A percentile compares a stretch with the other conserved stretches of the same genome.
Conservation (phyloP, 1,140 invertebrate genomes). For the Nilaparvata lugens region DNA sequence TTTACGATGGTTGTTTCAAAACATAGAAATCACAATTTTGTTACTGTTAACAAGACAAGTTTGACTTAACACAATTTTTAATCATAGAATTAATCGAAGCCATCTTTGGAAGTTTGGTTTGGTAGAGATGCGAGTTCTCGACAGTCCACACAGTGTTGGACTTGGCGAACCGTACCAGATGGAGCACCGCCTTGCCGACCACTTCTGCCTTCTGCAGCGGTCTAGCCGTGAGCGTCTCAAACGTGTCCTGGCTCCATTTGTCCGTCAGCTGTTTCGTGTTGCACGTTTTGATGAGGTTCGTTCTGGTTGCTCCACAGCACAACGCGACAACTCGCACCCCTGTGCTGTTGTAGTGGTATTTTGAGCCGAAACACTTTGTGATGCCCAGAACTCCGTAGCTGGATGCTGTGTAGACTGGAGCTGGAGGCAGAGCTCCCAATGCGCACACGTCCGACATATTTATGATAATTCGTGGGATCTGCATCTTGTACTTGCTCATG, state of each 20-base stretch:
- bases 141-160: slow-evolving; percentile 60
- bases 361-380: slow-evolving; percentile 53
- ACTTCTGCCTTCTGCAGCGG: slow-evolving; percentile 37
- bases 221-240: not conserved
- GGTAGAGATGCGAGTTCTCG: slow-evolving; percentile 44
- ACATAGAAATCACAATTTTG: too few species aligned
- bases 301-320: slow-evolving; percentile 41
- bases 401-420: slow-evolving; percentile 61
- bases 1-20: too few species aligned
- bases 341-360: slow-evolving; percentile 38
- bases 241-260: slow-evolving; percentile 2
- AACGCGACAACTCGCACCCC: slow-evolving; percentile 41
- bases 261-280: slow-evolving; percentile 42
- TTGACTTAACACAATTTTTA: slow-evolving; percentile 5
- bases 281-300: slow-evolving; percentile 37
- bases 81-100: not conserved
- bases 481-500: slow-evolving; percentile 54
- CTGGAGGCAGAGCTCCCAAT: slow-evolving; percentile 50
- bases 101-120: slow-evolving; percentile 10
- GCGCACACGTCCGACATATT: slow-evolving; percentile 55
- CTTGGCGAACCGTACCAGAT: slow-evolving; percentile 45
- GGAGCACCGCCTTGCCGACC: slow-evolving; percentile 47
- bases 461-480: slow-evolving; percentile 49
- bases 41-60: slow-evolving; percentile 2
- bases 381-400: slow-evolving; percentile 62